Evolutionary conservation across 2,888 invertebrate species (phyloP).

Genomic region (Lamproptera curius): DNA sequence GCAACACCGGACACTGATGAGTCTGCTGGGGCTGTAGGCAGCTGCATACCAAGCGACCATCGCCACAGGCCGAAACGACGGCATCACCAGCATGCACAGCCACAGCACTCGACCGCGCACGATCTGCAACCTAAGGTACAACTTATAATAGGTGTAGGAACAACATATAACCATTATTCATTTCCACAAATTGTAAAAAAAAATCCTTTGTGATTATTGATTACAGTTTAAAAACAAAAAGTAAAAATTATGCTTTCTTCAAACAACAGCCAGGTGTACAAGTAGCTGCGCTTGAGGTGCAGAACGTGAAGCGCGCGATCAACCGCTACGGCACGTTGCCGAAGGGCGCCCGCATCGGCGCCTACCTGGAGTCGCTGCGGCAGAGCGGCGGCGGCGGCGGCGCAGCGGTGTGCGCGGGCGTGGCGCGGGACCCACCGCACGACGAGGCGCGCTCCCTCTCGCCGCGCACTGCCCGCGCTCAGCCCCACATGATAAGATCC

Average conservation of each 20-base stretch:
- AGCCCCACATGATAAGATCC: conserved; percentile 92
- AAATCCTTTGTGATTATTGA: too few relatives aligned
- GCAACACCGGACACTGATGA: conserved; percentile 87
- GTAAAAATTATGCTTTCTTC: too few relatives aligned
- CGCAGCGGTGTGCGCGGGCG: conserved; percentile 62
- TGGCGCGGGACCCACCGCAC: conserved; percentile 45
- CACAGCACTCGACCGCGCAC: conserved; percentile 51
- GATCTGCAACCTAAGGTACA: conserved; percentile 40
- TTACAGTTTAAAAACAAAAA: too few relatives aligned
- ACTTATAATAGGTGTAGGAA: too few relatives aligned
- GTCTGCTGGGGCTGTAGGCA: conserved; percentile 69
- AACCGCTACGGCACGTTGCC: conserved; percentile 98
- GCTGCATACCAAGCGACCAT: conserved; percentile 50
- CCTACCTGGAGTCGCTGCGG: conserved; percentile 95
- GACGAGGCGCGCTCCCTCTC: conserved; percentile 78
- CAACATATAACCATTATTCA: too few relatives aligned
- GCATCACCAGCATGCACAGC: conserved; percentile 45
- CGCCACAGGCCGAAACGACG: conserved; percentile 66
- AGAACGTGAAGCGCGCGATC: conserved; percentile 96
- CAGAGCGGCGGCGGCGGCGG: conserved; percentile 79
- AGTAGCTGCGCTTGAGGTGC: conserved; percentile 95
- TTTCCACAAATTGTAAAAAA: too few relatives aligned
- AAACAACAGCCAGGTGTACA: conserved; percentile 82
- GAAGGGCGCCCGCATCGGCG: conserved; percentile 97
- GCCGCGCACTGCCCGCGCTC: conserved; percentile 82